These are phyloP conservation scores for Nemotelus nigrinus DNA, from an alignment of 2,888 invertebrate species.

Conservation along the genomic window DNA sequence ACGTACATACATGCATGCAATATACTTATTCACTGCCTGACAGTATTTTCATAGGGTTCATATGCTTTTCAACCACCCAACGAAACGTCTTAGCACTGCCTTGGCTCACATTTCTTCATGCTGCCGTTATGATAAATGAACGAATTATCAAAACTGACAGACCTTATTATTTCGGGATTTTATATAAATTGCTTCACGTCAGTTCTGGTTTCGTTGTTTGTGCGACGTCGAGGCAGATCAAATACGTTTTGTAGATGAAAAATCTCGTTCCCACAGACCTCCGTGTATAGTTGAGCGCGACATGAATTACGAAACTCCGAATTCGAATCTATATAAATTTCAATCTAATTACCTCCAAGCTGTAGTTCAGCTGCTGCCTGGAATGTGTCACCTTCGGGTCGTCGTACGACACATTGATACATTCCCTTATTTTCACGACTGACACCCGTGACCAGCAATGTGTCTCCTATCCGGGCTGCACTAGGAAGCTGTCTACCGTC, in stretches of 20 bases:
- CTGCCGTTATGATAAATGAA: conserved; percentile 53
- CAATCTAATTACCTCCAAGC: conserved; percentile 70
- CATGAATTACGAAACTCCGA: conserved; percentile 3
- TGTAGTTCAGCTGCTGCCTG: conserved; percentile 81
- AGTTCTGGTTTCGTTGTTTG: conserved; percentile 34
- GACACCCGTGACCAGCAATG: conserved; percentile 73
- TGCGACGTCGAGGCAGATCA: conserved; percentile 10
- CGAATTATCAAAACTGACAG: conserved; percentile 54
- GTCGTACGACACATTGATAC: conserved; percentile 79
- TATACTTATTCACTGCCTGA: too few species aligned
- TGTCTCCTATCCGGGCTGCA: conserved; percentile 73
- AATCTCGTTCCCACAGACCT: background rate
- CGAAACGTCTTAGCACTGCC: too few species aligned
- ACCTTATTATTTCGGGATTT: conserved; percentile 54
- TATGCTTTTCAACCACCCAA: too few species aligned
- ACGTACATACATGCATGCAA: too few species aligned
- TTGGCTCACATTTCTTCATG: background rate
- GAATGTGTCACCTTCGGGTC: conserved; percentile 78
- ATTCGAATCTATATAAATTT: conserved; percentile 30
- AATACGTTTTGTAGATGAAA: conserved; percentile 15
- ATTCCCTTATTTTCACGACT: conserved; percentile 79
- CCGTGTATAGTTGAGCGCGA: too few species aligned
- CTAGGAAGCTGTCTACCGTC: conserved; percentile 74
- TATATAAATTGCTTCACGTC: conserved; percentile 51
- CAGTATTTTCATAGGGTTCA: too few species aligned